A percentile compares a stretch with the other conserved stretches of the same genome.
Conservation (phyloP, 2,888 invertebrate genomes). For the Catocala nupta region DNA sequence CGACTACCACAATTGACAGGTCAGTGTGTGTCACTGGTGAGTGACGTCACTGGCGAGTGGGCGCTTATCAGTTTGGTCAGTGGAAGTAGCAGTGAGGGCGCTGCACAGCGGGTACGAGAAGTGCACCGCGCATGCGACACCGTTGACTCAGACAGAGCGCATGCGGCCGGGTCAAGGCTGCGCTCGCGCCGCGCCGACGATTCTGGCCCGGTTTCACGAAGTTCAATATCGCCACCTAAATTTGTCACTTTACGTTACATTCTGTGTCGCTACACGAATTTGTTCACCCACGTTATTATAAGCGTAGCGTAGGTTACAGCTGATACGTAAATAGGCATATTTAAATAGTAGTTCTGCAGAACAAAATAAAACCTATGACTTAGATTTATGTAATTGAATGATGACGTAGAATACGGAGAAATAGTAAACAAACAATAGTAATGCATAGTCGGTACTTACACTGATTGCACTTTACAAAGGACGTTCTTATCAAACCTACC, state of each 20-base stretch:
- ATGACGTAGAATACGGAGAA: too few species aligned
- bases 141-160: conserved; percentile 64
- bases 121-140: conserved; percentile 54
- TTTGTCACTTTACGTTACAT: conserved; percentile 38
- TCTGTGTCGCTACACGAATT: conserved; percentile 8
- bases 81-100: conserved; percentile 38
- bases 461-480: not conserved
- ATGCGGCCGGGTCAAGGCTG: conserved; percentile 71
- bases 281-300: conserved; percentile 8
- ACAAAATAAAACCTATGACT: too few species aligned
- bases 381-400: too few species aligned
- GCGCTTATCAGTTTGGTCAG: conserved; percentile 42
- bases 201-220: conserved; percentile 72
- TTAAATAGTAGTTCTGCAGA: too few species aligned
- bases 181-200: conserved; percentile 55
- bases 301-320: conserved; percentile 1
- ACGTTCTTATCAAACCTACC: conserved; percentile 18
- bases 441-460: not conserved
- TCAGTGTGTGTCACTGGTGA: conserved; percentile 29
- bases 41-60: conserved; percentile 42
- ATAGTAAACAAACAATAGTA: not conserved
- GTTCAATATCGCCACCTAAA: conserved; percentile 66
- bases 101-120: conserved; percentile 36
- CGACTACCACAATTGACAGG: conserved; percentile 16
- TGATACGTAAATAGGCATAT: not conserved